phyloP scores from a whole-genome alignment of 2,113 vertebrate genomes.

The Lophura nycthemera region DNA sequence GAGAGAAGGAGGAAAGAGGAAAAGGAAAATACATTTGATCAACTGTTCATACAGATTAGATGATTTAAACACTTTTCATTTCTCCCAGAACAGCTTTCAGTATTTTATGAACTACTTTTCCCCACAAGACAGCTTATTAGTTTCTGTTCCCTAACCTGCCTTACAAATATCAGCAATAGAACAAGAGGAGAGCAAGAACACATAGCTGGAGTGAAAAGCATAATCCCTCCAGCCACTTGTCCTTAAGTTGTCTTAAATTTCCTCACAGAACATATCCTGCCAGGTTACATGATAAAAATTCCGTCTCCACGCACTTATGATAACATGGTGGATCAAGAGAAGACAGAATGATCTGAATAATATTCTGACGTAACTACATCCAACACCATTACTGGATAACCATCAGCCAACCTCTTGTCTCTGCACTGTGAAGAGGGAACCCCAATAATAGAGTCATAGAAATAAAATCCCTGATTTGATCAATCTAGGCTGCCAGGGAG shows the following conservation, averaged over 20 bases:
- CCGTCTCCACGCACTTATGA: neutral
- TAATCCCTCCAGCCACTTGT: neutral
- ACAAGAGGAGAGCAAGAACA: neutral
- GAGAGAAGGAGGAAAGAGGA: neutral
- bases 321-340: neutral
- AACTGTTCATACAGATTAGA: neutral
- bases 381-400: neutral
- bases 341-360: neutral
- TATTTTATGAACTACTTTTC: neutral
- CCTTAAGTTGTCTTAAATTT: neutral
- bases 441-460: neutral
- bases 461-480: neutral
- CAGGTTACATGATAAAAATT: neutral
- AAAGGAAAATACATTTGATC: neutral
- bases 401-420: neutral
- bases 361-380: neutral
- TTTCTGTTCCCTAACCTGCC: neutral
- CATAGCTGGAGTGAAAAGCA: neutral
- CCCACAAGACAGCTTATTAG: neutral
- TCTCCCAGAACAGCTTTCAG: neutral
- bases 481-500: neutral
- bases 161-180: neutral
- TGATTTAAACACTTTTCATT: neutral
- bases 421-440: neutral
- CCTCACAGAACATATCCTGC: neutral